Evolutionary conservation across 23 tunicate genomes (phyloP), one percentile per base, ranked within the genome.

Genomic region (Phallusia fumigata): DNA sequence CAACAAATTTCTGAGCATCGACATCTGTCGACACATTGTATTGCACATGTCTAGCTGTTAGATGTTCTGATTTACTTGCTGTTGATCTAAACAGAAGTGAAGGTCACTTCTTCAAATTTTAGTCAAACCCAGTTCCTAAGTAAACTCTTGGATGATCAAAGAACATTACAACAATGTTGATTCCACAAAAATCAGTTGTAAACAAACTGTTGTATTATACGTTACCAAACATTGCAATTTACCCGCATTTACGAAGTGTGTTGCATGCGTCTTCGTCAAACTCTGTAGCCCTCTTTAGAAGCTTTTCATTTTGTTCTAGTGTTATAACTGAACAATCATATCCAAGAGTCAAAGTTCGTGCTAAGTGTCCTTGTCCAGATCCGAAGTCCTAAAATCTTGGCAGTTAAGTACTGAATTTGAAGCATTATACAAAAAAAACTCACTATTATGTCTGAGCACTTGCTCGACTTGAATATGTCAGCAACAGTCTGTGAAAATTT

Each of bases 311-410:
- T 22, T 65, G 78, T 53, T 92, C 97, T 22, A 92, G 12, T 0
- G 91, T 80, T 49, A 85, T 45, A 12, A 87, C 88, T n/a, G 86
- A 83, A n/a, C 88, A 45, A 22, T 76, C 80, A 79, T 80, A 51
- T 13, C 87, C 86, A 16, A 92, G 12, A 31, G 82, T 53, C 3
- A 92, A 64, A n/a, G 79, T 21, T 33, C 97, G 79, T n/a, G 97
- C 88, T 31, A 92, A 80, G 65, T 92, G 97, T 3, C 97, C 97
- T 81, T 92, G 97, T 22, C 97, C 97, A 44, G 97, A 84, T 19
- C 97, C 97, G 31, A 87, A 78, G 75, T 92, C 97, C 91, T 88
- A 33, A 3, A 8, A 75, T 75, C 28, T 22, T 75, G 31, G 5
- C 32, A 5, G 32, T 28, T 65, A 8, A 8, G 40, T 28, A 75